Percentiles rank a stretch among this genome's conserved stretches.
Conservation (phyloP, 2,888 invertebrate species). For the Leuctra nigra region DNA sequence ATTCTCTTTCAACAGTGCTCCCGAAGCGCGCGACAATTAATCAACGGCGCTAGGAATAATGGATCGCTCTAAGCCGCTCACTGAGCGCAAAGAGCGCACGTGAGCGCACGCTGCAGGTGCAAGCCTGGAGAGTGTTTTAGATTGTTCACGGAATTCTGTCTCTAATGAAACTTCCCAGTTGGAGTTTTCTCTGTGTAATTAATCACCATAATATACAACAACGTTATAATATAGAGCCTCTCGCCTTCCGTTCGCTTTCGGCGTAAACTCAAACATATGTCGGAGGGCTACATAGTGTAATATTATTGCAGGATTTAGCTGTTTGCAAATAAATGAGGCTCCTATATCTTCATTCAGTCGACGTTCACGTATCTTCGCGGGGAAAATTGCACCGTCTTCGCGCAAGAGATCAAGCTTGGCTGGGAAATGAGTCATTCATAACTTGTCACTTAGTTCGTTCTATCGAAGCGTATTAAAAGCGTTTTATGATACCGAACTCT, state of each 20-base stretch:
- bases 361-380: no score
- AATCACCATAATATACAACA: slow-evolving; percentile 6
- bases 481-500: no score
- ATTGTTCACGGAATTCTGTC: background rate
- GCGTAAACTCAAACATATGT: slow-evolving; percentile 13
- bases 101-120: background rate
- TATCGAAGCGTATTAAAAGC: no score
- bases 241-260: background rate
- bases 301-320: background rate
- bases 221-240: background rate
- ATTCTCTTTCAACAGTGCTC: no score
- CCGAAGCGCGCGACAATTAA: no score
- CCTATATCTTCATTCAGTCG: slow-evolving; percentile 10
- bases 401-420: no score
- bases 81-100: background rate
- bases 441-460: no score
- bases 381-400: no score
- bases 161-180: slow-evolving; percentile 16
- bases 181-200: slow-evolving; percentile 5
- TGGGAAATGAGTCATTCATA: no score
- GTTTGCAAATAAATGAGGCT: background rate
- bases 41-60: slow-evolving; percentile 14
- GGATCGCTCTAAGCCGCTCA: slow-evolving; percentile 1
- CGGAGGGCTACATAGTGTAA: background rate
- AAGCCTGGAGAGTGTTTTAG: slow-evolving; percentile 1